A percentile compares a stretch with the other conserved stretches of the same genome.
Evolutionary conservation across 2,797 vertebrate species (phyloP).

Genomic region (Pipistrellus kuhlii): DNA sequence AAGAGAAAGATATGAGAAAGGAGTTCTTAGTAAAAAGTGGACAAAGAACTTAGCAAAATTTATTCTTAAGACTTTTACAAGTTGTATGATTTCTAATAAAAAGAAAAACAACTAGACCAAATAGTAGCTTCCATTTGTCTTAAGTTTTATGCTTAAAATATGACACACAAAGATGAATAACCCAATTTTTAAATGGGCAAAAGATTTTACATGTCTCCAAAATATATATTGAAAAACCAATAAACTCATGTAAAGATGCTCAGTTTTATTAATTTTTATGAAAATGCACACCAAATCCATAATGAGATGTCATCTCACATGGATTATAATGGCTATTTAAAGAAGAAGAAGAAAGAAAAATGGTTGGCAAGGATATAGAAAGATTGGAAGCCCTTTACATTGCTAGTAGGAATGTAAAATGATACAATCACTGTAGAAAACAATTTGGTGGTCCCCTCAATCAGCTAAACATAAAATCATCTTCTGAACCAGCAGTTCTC

Average conservation of each 20-base stretch:
- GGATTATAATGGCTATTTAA: not conserved
- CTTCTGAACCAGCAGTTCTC: not conserved
- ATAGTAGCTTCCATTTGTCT: not conserved
- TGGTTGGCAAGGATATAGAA: not conserved
- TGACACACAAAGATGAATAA: not conserved
- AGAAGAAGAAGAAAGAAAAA: not conserved
- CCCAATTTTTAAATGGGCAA: constrained; percentile 39
- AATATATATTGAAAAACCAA: not conserved
- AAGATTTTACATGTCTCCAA: not conserved
- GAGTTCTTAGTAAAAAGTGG: not conserved
- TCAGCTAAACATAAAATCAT: not conserved
- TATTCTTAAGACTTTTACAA: not conserved
- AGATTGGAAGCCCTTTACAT: not conserved
- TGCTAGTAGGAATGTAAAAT: constrained; percentile 1
- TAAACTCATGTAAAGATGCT: not conserved
- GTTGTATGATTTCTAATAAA: constrained; percentile 35
- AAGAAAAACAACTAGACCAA: not conserved
- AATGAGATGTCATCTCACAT: not conserved
- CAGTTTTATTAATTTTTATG: not conserved
- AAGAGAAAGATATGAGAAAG: constrained; percentile 19
- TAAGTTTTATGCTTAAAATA: constrained; percentile 53
- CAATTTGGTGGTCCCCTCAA: not conserved
- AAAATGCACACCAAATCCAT: not conserved
- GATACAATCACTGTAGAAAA: not conserved
- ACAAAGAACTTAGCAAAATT: constrained; percentile 25